Percentiles rank a stretch among this genome's conserved stretches.
These are phyloP conservation scores for Falco punctatus DNA, from an alignment of 2,113 vertebrate genomes.

Conservation along the genomic window DNA sequence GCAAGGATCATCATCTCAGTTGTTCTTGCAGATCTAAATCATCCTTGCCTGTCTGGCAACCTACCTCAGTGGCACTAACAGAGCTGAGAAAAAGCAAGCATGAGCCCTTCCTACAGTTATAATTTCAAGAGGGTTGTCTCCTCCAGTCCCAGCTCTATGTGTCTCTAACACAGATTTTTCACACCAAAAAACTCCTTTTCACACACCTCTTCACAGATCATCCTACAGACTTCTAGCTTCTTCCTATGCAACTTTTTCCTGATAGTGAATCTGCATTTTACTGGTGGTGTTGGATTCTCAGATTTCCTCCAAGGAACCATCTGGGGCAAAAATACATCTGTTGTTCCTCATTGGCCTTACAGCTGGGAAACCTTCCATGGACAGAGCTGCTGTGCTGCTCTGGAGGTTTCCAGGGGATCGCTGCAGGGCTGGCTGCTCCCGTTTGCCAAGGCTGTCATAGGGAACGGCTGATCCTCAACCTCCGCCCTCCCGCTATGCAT, in stretches of 20 bases:
- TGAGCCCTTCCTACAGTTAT: not conserved
- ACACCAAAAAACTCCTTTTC: not conserved
- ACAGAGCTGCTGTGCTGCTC: not conserved
- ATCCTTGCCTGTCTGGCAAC: not conserved
- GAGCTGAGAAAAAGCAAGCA: not conserved
- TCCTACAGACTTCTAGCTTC: not conserved
- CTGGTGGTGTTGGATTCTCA: not conserved
- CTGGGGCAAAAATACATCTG: not conserved
- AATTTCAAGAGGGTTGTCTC: not conserved
- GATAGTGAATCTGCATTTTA: not conserved
- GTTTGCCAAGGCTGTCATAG: not conserved
- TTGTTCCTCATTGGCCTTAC: not conserved
- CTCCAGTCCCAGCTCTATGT: not conserved
- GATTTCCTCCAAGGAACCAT: not conserved
- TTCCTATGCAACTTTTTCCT: not conserved
- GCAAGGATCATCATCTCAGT: not conserved
- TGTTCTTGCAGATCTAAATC: not conserved
- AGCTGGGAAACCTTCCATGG: not conserved
- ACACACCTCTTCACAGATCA: not conserved
- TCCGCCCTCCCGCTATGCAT: not conserved
- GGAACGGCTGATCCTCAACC: not conserved
- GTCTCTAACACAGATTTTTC: not conserved
- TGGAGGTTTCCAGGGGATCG: not conserved
- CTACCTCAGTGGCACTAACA: not conserved
- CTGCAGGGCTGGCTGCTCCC: not conserved